These are phyloP conservation scores for Pachypanchax playfairii DNA, from an alignment of 2,113 vertebrate genomes.

Conservation along the genomic window DNA sequence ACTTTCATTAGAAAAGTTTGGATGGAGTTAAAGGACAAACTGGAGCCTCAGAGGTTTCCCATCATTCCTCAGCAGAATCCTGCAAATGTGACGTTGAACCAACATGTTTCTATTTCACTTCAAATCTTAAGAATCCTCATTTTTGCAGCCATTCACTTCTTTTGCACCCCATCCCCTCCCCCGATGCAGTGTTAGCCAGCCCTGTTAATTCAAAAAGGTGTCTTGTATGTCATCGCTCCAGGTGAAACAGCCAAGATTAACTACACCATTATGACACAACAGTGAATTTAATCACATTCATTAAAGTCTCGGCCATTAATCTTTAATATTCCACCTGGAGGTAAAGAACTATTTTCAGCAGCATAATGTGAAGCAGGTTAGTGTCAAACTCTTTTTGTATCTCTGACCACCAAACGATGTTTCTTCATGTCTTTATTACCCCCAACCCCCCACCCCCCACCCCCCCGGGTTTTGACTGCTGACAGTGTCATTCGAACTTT, in stretches of 20 bases:
- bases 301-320: slow-evolving; percentile 31
- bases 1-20: background rate
- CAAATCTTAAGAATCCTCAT: background rate
- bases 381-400: slow-evolving; percentile 2
- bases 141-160: background rate
- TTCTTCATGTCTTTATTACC: no score
- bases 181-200: background rate
- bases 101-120: slow-evolving; percentile 17
- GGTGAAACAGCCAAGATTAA: slow-evolving; percentile 48
- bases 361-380: slow-evolving; percentile 17
- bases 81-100: no score
- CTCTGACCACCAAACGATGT: background rate
- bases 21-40: background rate
- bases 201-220: slow-evolving; percentile 17
- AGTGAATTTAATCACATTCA: slow-evolving; percentile 37
- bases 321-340: slow-evolving; percentile 24
- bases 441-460: no score
- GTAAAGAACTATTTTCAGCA: slow-evolving; percentile 50
- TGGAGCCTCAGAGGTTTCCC: background rate
- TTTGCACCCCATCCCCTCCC: slow-evolving; percentile 9
- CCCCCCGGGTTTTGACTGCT: no score
- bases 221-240: slow-evolving; percentile 34
- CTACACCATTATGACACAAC: slow-evolving; percentile 35
- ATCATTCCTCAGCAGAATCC: no score
- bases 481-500: slow-evolving; percentile 25